These are phyloP conservation scores for Mus caroli DNA, from an alignment of 2,797 vertebrate genomes.

Conservation along the genomic window DNA sequence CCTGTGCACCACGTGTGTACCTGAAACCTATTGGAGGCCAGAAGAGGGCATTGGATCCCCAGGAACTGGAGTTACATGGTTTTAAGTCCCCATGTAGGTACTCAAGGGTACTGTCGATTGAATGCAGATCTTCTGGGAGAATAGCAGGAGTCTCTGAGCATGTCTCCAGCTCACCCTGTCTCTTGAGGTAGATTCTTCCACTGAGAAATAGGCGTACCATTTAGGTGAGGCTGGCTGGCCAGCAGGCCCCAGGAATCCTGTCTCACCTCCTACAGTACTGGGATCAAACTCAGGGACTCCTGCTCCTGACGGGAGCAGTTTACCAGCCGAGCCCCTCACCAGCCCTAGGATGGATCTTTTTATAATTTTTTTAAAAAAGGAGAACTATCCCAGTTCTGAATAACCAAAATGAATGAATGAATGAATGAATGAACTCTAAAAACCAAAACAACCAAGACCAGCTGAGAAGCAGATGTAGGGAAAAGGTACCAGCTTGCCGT, in stretches of 20 bases:
- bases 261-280: neutral
- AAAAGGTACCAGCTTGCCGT: neutral
- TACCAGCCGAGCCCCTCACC: neutral
- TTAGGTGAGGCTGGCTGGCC: too few relatives aligned
- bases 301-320: neutral
- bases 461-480: neutral
- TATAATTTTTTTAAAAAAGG: constrained; percentile 50
- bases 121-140: neutral
- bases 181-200: neutral
- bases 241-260: neutral
- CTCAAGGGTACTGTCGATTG: neutral
- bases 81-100: neutral
- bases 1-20: neutral
- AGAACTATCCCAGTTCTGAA: neutral
- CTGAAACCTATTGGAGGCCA: neutral
- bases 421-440: neutral
- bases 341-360: neutral
- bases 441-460: neutral
- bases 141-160: neutral
- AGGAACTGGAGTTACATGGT: neutral
- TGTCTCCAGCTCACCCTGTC: neutral
- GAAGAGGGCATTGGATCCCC: neutral
- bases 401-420: neutral
- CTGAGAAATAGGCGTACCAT: neutral
- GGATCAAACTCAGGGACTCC: too few relatives aligned